These are phyloP conservation scores for Nannoperca obscura DNA, from an alignment of 2,797 vertebrate species.

Conservation along the genomic window DNA sequence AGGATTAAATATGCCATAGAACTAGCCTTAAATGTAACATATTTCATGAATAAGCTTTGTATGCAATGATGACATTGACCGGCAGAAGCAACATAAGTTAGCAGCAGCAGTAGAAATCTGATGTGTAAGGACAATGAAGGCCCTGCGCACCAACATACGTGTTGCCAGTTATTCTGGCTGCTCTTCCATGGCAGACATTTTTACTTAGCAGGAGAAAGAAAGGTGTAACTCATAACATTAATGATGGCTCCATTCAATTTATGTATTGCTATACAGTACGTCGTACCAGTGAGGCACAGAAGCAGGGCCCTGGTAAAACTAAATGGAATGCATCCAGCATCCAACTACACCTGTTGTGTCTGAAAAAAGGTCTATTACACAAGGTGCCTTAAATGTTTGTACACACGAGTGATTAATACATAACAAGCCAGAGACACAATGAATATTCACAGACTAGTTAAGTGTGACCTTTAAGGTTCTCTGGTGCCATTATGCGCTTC, in stretches of 20 bases:
- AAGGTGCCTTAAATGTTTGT: not conserved
- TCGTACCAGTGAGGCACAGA: not conserved
- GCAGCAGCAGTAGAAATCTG: not conserved
- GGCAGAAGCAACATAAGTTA: not conserved
- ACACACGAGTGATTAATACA: not conserved
- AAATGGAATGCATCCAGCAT: not conserved
- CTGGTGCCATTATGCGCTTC: not conserved
- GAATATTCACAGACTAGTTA: not conserved
- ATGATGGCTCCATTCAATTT: not conserved
- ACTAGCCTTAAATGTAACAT: not conserved
- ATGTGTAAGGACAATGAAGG: constrained; percentile 22
- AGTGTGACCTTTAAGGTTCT: not conserved
- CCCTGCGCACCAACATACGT: constrained; percentile 18
- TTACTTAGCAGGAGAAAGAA: constrained; percentile 4
- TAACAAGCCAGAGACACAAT: not conserved
- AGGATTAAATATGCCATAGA: not conserved
- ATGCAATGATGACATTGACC: not conserved
- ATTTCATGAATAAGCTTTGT: constrained; percentile 1
- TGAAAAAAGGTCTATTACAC: not conserved
- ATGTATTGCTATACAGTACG: not conserved
- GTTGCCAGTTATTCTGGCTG: constrained; percentile 43
- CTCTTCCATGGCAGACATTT: constrained; percentile 11
- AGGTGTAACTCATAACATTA: constrained; percentile 3
- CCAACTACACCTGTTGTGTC: not conserved
- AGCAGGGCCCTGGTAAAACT: not conserved